Evolutionary conservation across 2,113 vertebrate species (phyloP), one percentile per base, ranked within the genome.

Genomic region (Triplophysa siluroides): DNA sequence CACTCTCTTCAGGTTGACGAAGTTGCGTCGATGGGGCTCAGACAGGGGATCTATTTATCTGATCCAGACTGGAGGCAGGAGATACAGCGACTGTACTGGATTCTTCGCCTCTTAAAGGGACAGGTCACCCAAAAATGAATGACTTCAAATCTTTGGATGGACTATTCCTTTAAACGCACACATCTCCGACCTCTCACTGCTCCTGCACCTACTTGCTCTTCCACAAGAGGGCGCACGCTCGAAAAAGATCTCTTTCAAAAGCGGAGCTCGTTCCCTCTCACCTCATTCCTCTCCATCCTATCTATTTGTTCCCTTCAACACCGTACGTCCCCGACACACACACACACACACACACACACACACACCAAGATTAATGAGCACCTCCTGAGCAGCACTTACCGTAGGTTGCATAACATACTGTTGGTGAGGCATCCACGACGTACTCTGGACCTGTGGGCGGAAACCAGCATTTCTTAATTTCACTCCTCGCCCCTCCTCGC

Each of bases 391-490:
- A 83, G 86, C 90, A 96, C 98, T 96, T 97, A 99, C 98, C 94
- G 98, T 96, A 92, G 98, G 98, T 95, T 99, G 98, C 98, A 99
- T 98, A 96, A 98, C 96, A 92, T 99, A 99, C 91, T 96, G 95
- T 91, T 98, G 98, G 93, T 98, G 98, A 94, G 97, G 98, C 97
- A 98, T 99, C 98, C 98, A 99, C 91, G 97, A 99, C 91, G 98
- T 98, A 90, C 96, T 99, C 95, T 99, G 98, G 92, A 99, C 98
- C 98, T 99, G 93, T 80, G 70, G 83, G 76, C 61, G 78, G 77
- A 71, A 62, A 83, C 61, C 69, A 77, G 79, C 79, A 83, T 81
- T 83, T 77, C 67, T 81, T 82, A 69, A 83, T 81, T 81, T 71
- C 75, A 56, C 70, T 81, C 66, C 65, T 81, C 50, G 23, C 69